Conservation (phyloP, 2,888 invertebrate genomes). For the Crematogaster levior region DNA sequence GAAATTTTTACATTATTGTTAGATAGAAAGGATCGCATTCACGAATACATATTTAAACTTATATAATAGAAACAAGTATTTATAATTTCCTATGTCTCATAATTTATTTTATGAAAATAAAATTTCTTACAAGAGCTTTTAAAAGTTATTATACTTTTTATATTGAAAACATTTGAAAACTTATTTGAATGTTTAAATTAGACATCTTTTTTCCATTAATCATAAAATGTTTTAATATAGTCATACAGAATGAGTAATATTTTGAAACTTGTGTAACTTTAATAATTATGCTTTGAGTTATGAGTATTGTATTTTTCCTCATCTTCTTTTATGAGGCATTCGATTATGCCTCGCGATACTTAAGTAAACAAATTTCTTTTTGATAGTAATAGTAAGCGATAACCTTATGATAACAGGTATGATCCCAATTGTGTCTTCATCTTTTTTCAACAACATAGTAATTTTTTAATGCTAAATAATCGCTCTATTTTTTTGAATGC, state of each 20-base stretch:
- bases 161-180: background rate
- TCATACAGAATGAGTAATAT: background rate
- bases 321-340: background rate
- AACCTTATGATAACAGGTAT: conserved; percentile 1
- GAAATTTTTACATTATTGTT: background rate
- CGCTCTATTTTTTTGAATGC: background rate
- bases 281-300: background rate
- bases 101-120: background rate
- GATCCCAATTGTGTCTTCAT: background rate
- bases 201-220: background rate
- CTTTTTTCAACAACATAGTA: conserved; percentile 2
- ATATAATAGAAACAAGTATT: background rate
- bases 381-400: conserved; percentile 11
- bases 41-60: background rate
- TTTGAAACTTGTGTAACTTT: background rate
- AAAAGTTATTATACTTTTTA: background rate
- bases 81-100: background rate
- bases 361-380: conserved; percentile 9
- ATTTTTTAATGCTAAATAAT: background rate
- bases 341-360: background rate
- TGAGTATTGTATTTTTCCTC: conserved; percentile 12
- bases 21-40: background rate
- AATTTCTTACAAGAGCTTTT: background rate
- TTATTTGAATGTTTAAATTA: background rate
- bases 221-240: background rate